Percentiles rank a stretch among this genome's conserved stretches.
Evolutionary conservation across 1,140 invertebrate species (phyloP).

Genomic region (Thalassaphorura encarpata): DNA sequence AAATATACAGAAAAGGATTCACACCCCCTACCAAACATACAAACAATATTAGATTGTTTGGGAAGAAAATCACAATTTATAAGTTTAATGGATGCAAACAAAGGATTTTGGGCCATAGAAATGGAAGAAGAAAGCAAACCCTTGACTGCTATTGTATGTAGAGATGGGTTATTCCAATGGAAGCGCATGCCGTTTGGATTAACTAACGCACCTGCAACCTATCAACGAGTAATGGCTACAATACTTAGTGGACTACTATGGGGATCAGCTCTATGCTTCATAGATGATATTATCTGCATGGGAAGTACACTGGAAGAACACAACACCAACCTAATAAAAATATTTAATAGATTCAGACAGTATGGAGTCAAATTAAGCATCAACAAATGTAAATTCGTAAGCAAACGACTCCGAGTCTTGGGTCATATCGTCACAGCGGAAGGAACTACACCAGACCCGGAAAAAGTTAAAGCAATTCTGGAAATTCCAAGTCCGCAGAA

Average conservation of each 20-base stretch:
- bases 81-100: too few relatives aligned
- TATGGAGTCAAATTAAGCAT: slow-evolving; percentile 25
- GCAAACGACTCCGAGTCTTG: slow-evolving; percentile 16
- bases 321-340: neutral
- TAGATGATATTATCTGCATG: neutral
- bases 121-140: too few relatives aligned
- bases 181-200: neutral
- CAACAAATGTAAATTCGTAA: slow-evolving; percentile 12
- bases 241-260: neutral
- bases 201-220: neutral
- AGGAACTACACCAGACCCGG: slow-evolving; percentile 13
- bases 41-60: too few relatives aligned
- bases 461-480: slow-evolving; percentile 15
- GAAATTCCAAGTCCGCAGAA: slow-evolving; percentile 12
- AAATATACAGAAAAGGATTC: too few relatives aligned
- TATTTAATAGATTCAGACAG: slow-evolving; percentile 22
- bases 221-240: neutral
- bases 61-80: too few relatives aligned
- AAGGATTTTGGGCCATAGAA: too few relatives aligned
- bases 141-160: too few relatives aligned
- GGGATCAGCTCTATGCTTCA: neutral
- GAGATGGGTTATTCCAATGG: too few relatives aligned
- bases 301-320: neutral
- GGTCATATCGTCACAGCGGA: slow-evolving; percentile 15
- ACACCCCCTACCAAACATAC: too few relatives aligned